phyloP scores from a whole-genome alignment of 1,140 invertebrate species.

The Drosophila lacertosa region DNA sequence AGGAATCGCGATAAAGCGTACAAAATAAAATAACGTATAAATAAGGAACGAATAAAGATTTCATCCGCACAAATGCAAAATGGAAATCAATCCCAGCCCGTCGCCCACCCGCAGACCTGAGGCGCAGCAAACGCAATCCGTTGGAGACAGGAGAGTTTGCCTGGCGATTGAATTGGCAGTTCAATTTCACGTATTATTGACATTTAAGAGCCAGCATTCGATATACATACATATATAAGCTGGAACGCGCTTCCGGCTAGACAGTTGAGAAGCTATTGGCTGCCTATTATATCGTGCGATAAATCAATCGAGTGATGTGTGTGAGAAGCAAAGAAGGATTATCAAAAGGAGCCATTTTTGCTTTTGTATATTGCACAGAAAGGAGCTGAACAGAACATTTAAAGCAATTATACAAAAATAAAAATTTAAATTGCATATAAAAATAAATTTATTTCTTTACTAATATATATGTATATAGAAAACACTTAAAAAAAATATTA shows the following conservation, averaged over 20 bases:
- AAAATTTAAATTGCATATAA: background rate
- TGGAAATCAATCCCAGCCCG: conserved; percentile 65
- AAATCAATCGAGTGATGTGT: conserved; percentile 67
- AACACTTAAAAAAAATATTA: too few species aligned
- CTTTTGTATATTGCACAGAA: background rate
- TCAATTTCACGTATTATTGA: conserved; percentile 83
- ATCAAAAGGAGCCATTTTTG: background rate
- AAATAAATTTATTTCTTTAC: too few species aligned
- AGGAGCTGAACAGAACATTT: too few species aligned
- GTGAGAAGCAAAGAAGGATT: conserved; percentile 3
- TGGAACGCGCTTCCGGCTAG: conserved; percentile 51
- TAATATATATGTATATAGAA: too few species aligned
- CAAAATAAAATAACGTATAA: conserved; percentile 72
- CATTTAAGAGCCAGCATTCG: conserved; percentile 72
- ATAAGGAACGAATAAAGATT: conserved; percentile 63
- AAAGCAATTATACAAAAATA: too few species aligned
- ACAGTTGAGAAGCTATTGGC: conserved; percentile 52
- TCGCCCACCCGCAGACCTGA: background rate
- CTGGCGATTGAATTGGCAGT: conserved; percentile 78
- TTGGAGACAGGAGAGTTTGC: conserved; percentile 31
- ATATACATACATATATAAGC: too few species aligned
- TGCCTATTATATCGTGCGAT: conserved; percentile 73
- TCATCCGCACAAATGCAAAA: conserved; percentile 46
- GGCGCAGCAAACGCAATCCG: conserved; percentile 10
- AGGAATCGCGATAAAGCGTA: conserved; percentile 47